These are phyloP conservation scores for Aphelinus atriplicis DNA, from an alignment of 1,140 invertebrate genomes.

Conservation along the genomic window DNA sequence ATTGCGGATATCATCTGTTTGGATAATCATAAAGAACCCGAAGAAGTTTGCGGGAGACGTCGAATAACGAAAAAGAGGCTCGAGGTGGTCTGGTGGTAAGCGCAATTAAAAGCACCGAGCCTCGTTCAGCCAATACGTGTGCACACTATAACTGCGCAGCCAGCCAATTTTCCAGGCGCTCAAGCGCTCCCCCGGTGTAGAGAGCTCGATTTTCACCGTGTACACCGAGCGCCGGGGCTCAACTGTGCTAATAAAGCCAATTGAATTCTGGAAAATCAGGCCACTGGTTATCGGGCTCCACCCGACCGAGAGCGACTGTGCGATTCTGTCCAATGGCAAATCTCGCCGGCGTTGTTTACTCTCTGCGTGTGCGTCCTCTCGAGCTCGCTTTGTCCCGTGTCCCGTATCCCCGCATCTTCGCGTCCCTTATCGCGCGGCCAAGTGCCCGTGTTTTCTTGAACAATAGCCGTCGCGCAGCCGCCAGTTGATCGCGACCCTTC, in stretches of 20 bases:
- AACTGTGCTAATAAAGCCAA: slow-evolving; percentile 28
- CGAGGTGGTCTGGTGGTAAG: too few relatives aligned
- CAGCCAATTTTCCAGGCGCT: slow-evolving; percentile 18
- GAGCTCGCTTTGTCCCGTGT: slow-evolving; percentile 11
- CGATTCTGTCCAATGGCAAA: slow-evolving; percentile 1
- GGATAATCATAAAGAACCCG: too few relatives aligned
- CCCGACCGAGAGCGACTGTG: too few relatives aligned
- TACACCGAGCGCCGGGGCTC: neutral
- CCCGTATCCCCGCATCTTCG: slow-evolving; percentile 1
- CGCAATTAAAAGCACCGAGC: neutral
- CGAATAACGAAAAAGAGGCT: too few relatives aligned
- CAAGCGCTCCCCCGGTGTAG: neutral
- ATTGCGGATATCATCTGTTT: too few relatives aligned
- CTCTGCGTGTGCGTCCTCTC: neutral
- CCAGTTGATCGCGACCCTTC: too few relatives aligned
- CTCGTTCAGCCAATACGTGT: too few relatives aligned
- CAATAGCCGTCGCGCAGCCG: slow-evolving; percentile 39
- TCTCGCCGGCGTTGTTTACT: slow-evolving; percentile 6
- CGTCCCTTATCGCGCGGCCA: too few relatives aligned
- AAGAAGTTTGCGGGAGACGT: too few relatives aligned
- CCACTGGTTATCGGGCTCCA: slow-evolving; percentile 10
- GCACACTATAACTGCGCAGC: neutral
- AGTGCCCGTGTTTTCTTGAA: slow-evolving; percentile 38
- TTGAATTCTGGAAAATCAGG: slow-evolving; percentile 27
- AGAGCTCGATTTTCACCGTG: neutral